These are phyloP conservation scores for Cirrhinus molitorella DNA, from an alignment of 2,797 vertebrate species.

Conservation along the genomic window DNA sequence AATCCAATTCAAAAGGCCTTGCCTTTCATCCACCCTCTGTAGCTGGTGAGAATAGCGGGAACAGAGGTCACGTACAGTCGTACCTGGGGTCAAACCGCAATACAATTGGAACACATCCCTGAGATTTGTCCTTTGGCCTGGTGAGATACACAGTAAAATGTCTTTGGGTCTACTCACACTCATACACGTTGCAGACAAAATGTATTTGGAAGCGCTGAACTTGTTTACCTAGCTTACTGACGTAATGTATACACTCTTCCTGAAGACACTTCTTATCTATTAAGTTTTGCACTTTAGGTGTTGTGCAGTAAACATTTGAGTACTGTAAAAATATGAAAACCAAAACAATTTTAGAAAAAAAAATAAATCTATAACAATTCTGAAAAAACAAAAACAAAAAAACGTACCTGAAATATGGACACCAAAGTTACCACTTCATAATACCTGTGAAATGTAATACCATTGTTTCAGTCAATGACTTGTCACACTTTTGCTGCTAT, in stretches of 20 bases:
- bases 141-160: neutral
- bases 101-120: constrained; percentile 97
- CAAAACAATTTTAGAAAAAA: constrained; percentile 26
- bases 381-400: neutral
- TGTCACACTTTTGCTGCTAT: constrained; percentile 3
- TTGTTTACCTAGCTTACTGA: constrained; percentile 90
- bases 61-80: constrained; percentile 95
- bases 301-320: constrained; percentile 98
- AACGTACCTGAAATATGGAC: constrained; percentile 93
- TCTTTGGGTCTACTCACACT: neutral
- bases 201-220: neutral
- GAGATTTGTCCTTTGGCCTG: constrained; percentile 91
- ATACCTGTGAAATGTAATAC: constrained; percentile 82
- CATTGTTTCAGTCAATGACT: neutral
- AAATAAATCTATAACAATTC: neutral
- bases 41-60: constrained; percentile 93
- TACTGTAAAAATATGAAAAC: constrained; percentile 80
- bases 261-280: constrained; percentile 95
- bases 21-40: constrained; percentile 95
- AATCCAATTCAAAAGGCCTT: constrained; percentile 6
- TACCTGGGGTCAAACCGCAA: constrained; percentile 96
- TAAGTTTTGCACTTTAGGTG: constrained; percentile 93
- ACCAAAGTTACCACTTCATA: constrained; percentile 94
- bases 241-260: constrained; percentile 92
- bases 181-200: neutral